Evolutionary conservation across 2,797 vertebrate species (phyloP), one percentile per base, ranked within the genome.

Genomic region (Gobio occitaniae): DNA sequence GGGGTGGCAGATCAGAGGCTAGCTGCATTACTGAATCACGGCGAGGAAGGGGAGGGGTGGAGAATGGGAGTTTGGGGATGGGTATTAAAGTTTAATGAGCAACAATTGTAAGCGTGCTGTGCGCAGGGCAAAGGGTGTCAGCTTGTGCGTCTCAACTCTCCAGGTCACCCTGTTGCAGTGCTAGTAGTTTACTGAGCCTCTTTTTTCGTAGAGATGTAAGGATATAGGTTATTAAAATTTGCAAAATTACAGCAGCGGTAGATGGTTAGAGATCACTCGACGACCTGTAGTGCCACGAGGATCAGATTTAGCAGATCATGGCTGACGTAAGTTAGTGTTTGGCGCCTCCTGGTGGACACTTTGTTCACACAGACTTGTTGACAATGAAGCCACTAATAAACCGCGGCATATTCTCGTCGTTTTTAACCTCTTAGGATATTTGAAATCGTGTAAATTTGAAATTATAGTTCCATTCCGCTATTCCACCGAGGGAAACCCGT

Each of bases 51-150:
- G 86, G 76, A 87, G 88, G 86, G 89, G 76, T 56, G 47, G 84
- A 82, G 79, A 77, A 89, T 89, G 89, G 90, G 88, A 84, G 88
- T 86, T 88, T 90, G 89, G 63, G 87, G 89, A 86, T 75, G 88
- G 87, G 88, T 93, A 95, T 95, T 94, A 95, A 96, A 95, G 89
- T 95, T 96, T 96, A 95, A 96, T 96, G 94, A 94, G 90, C 91
- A 93, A 95, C 95, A 96, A 96, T 95, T 95, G 95, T 94, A 93
- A 94, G 93, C 93, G 91, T 91, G 94, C 93, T 93, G 93, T 86
- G 92, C 89, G 87, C 84, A 86, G 88, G 92, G 87, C 90, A 85
- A 80, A 88, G 87, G 86, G 3, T 13, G 86, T 75, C 82, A 80
- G 78, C 82, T 32, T 84, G 83, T 44, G 52, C n/a, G 52, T 82